Evolutionary conservation across 1,140 invertebrate genomes (phyloP), one percentile per base, ranked within the genome.

Genomic region (Leptopilina boulardi): DNA sequence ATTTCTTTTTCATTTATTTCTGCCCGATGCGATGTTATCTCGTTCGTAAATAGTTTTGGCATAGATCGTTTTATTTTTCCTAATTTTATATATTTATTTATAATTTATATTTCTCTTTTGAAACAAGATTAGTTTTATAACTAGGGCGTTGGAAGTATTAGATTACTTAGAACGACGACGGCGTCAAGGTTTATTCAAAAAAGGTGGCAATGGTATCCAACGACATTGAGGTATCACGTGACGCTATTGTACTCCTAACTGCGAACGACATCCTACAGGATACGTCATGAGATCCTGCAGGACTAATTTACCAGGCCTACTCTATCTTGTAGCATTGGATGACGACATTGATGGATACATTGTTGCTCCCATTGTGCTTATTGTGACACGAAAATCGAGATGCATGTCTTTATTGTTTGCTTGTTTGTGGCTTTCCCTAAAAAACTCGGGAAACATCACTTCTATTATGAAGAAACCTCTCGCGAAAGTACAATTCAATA

Each of bases 211-310:
- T 59, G 77, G 70, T 78, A 59, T 80, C 77, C 77, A 76, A 66
- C 70, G 54, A 70, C 73, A 74, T 76, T 74, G 71, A 73, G 80
- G 80, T 82, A 80, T 86, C 80, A 79, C 83, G 73, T 86, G 80
- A 86, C 84, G 83, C 81, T 71, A 85, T 84, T 83, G 77, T 85
- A 73, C 72, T 34, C 34, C 77, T 88, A 88, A 87, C 83, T 84
- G 79, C 80, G 84, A 88, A 81, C 84, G 85, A 88, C 87, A 84
- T 87, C 87, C 84, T 84, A 84, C 86, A 87, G 84, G 83, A 87
- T 82, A 81, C 81, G 79, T 81, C 77, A 84, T 72, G 81, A 73
- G 80, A 86, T 82, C 81, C 82, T 77, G 81, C 75, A 79, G 82
- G 81, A 87, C 85, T 88, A 88, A 88, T 88, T 88, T 88, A 87